Conservation (phyloP, 2,113 vertebrate species). For the Falco punctatus region DNA sequence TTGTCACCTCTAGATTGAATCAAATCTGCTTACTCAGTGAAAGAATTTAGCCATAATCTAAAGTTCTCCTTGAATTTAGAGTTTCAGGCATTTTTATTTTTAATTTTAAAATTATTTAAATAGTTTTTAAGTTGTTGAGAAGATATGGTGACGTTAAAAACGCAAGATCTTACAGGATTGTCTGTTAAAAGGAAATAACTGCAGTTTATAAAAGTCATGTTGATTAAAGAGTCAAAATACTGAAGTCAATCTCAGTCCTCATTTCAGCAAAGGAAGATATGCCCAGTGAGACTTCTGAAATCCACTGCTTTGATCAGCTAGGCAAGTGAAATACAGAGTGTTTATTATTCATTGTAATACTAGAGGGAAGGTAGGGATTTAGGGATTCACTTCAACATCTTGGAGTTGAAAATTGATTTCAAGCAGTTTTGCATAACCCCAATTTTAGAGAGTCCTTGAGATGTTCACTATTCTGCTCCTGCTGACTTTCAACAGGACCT, state of each 20-base stretch:
- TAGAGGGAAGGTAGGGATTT: slow-evolving; percentile 5
- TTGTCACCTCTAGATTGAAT: slow-evolving; percentile 28
- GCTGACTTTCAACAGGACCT: neutral
- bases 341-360: slow-evolving; percentile 15
- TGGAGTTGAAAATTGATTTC: neutral
- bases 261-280: slow-evolving; percentile 1
- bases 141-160: neutral
- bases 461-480: neutral
- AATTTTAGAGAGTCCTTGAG: neutral
- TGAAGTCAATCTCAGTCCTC: neutral
- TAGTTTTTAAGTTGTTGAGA: neutral
- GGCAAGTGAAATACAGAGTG: neutral
- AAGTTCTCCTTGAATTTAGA: neutral
- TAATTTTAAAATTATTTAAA: neutral
- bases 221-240: slow-evolving; percentile 18
- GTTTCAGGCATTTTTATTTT: neutral
- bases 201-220: neutral
- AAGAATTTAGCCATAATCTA: slow-evolving; percentile 17
- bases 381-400: slow-evolving; percentile 21
- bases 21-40: slow-evolving; percentile 29
- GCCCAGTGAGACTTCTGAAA: slow-evolving; percentile 24
- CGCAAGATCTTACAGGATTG: neutral
- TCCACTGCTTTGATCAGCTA: slow-evolving; percentile 32
- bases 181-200: neutral
- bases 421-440: neutral